Evolutionary conservation across 2,888 invertebrate species (phyloP), one percentile per base, ranked within the genome.

Genomic region (Drosophila flavopinicola): DNA sequence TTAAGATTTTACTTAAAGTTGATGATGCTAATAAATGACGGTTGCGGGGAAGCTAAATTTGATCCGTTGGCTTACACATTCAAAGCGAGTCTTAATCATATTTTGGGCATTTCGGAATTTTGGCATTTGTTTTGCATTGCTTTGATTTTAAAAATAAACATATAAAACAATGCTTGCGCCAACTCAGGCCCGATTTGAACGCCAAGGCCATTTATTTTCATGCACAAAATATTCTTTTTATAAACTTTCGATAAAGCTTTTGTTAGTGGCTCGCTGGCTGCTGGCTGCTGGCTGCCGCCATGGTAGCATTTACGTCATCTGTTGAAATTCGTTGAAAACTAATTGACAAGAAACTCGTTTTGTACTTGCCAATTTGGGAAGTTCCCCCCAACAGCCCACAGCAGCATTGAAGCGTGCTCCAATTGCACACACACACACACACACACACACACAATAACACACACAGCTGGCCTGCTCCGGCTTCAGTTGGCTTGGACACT

Each of bases 161-260:
- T n/a, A 9, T 27, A 39, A 44, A 49, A 49, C 53, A 71, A 73
- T 58, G 66, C 52, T 29, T 6, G 0, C 17, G 41, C 7, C 41
- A 29, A 29, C 7, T 38, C 27, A 13, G 38, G 25, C 37, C 17
- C 49, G 25, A 42, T 41, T 41, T 38, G 1, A 41, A 27, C 33
- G 24, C 51, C 86, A 80, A 85, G 86, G 86, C 77, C 86, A 64
- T 68, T 75, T 85, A 85, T 80, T 80, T 80, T 70, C 66, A 85
- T 51, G 47, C 66, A 48, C 53, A 56, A 74, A 61, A 75, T 65
- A 83, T 80, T 85, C 79, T 85, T 78, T 70, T 76, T 79, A 60
- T 83, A 79, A 67, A 83, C 66, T 76, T 78, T 70, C 63, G 78
- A 60, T 79, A 63, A 69, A 78, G 65, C 66, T 65, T 20, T 72